Percentiles rank a stretch among this genome's conserved stretches.
Conservation (phyloP, 1,140 invertebrate species). For the Drosophila subpulchrella region DNA sequence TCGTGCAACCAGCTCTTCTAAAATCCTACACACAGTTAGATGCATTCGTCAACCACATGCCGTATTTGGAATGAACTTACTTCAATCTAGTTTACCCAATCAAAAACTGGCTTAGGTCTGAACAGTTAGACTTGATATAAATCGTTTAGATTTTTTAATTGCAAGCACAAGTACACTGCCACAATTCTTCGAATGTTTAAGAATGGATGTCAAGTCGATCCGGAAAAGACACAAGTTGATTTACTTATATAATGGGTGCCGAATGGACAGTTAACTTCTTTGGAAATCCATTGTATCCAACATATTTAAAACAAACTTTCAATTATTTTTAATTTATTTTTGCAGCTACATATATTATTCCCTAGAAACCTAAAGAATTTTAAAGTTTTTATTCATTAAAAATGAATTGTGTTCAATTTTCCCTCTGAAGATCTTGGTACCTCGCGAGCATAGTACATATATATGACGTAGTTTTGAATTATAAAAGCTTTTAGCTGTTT, state of each 20-base stretch:
- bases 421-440: neutral
- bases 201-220: neutral
- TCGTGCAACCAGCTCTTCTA: constrained; percentile 18
- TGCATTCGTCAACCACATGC: constrained; percentile 25
- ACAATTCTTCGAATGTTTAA: neutral
- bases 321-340: too few species aligned
- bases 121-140: constrained; percentile 18
- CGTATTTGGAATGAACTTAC: constrained; percentile 28
- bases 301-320: neutral
- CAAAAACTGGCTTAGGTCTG: constrained; percentile 16
- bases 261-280: too few species aligned
- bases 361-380: neutral
- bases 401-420: neutral
- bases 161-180: constrained; percentile 6
- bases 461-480: neutral
- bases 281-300: too few species aligned
- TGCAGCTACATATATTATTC: too few species aligned
- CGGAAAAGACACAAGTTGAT: neutral
- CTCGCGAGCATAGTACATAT: neutral
- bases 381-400: neutral
- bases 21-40: neutral
- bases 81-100: constrained; percentile 33
- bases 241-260: too few species aligned
- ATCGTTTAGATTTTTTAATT: constrained; percentile 30
- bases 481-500: neutral